phyloP scores from a whole-genome alignment of 2,888 invertebrate species.

The Auanema sp. region DNA sequence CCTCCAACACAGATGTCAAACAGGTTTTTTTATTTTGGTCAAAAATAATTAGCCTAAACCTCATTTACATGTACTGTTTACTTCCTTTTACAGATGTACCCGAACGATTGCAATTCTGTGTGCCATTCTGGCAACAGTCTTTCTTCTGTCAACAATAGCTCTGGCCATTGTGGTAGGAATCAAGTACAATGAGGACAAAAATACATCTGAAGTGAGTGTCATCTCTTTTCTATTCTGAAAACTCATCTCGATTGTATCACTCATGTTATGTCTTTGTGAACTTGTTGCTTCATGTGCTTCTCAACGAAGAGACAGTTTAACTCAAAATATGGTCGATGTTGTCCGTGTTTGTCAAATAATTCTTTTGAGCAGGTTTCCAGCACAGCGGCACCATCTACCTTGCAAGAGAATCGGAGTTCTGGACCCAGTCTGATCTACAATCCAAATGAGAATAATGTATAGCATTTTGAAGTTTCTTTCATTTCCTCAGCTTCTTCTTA shows the following conservation, averaged over 20 bases:
- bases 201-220: not conserved
- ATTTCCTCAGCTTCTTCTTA: too few species aligned
- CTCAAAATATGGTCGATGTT: too few species aligned
- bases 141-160: slow-evolving; percentile 56
- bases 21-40: slow-evolving; percentile 1
- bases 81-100: slow-evolving; percentile 29
- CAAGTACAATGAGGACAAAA: slow-evolving; percentile 8
- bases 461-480: not conserved
- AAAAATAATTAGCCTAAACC: slow-evolving; percentile 2
- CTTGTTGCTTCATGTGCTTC: too few species aligned
- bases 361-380: too few species aligned
- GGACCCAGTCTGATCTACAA: slow-evolving; percentile 12
- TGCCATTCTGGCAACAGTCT: slow-evolving; percentile 52
- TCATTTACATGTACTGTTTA: slow-evolving; percentile 3
- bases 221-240: not conserved
- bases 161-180: slow-evolving; percentile 52
- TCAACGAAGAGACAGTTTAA: too few species aligned
- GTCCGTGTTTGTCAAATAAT: too few species aligned
- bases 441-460: slow-evolving; percentile 13
- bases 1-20: not conserved
- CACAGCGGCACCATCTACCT: too few species aligned
- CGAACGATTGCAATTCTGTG: slow-evolving; percentile 53
- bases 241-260: not conserved
- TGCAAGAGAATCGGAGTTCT: too few species aligned
- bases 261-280: too few species aligned